Percentiles rank a stretch among this genome's conserved stretches.
phyloP scores from a whole-genome alignment of 2,888 invertebrate species.

The Cybosia mesomella region DNA sequence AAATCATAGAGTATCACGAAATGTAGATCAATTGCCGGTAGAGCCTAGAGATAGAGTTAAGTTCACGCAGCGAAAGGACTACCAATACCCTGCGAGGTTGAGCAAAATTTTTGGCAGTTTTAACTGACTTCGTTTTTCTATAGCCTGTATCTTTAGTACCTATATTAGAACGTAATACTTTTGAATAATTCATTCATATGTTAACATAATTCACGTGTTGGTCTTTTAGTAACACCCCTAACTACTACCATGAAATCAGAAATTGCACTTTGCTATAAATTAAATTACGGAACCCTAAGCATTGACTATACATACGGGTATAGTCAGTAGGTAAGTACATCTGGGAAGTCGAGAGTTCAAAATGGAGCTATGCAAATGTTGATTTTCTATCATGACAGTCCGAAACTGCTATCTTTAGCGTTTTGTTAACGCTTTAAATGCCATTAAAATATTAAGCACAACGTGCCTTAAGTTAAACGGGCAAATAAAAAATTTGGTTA shows the following conservation, averaged over 20 bases:
- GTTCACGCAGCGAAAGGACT: not conserved
- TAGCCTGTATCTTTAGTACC: not conserved
- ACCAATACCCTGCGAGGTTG: not conserved
- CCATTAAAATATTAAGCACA: conserved; percentile 72
- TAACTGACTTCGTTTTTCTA: no score
- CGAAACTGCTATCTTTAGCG: conserved; percentile 80
- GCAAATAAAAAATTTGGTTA: conserved; percentile 41
- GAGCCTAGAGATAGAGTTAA: not conserved
- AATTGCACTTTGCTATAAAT: not conserved
- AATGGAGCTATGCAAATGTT: conserved; percentile 71
- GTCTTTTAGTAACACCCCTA: no score
- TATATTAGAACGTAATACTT: not conserved
- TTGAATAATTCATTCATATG: no score
- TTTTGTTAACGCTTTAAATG: conserved; percentile 78
- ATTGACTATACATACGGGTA: conserved; percentile 38
- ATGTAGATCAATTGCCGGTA: not conserved
- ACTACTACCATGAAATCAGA: no score
- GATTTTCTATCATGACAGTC: conserved; percentile 75
- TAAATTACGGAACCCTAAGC: conserved; percentile 54
- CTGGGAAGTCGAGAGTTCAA: conserved; percentile 66
- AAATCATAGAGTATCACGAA: not conserved
- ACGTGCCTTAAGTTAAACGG: conserved; percentile 54
- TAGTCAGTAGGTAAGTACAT: conserved; percentile 56
- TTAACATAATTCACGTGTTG: no score
- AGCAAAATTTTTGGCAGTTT: no score